Base-by-base conservation (phyloP, 2,888 invertebrate genomes). In the Seira musarum region DNA sequence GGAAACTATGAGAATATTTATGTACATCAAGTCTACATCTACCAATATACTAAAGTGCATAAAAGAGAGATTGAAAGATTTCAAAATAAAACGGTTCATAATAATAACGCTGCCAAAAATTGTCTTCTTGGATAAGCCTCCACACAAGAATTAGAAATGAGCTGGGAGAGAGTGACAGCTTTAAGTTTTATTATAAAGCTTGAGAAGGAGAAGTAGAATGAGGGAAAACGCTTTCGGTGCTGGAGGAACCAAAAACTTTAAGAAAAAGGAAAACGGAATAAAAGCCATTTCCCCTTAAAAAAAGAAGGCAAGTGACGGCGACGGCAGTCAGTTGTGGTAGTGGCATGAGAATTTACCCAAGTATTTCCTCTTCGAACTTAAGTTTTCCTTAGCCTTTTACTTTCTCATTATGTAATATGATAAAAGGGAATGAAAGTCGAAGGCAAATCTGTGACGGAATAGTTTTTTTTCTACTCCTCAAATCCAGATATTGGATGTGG, bases 31-130 rank as follows among this genome's bases (percentile, higher is more conserved):
- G 6, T 13, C 40, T 13, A 40, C 40, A 13, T 13, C 40, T 40
- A n/a, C n/a, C n/a, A n/a, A n/a, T 40, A 40, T 40, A 40, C 6
- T 25, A 40, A 40, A 46, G 49, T 19, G 40, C 49, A 24, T 35
- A n/a, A 40, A 60, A 25, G 63, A 72, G 49, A 72, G 71, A 78
- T 71, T 66, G 78, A 78, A 78, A 66, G 78, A 78, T 78, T 78
- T 78, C 64, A 78, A 66, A 78, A 71, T 71, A 78, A 78, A 78
- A 61, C 63, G 69, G 66, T 63, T 72, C 72, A 78, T 72, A 78
- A 72, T 78, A 78, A 78, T 78, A 68, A 68, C 35, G 40, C 35
- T 40, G 40, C 40, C 40, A 40, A 40, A 40, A 40, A 22, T 19
- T 17, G 68, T 71, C 70, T 53, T 77, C 68, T 66, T 25, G 77